Evolutionary conservation across 2,113 vertebrate genomes (phyloP), one percentile per base, ranked within the genome.

Genomic region (Gymnocephalus cernua): DNA sequence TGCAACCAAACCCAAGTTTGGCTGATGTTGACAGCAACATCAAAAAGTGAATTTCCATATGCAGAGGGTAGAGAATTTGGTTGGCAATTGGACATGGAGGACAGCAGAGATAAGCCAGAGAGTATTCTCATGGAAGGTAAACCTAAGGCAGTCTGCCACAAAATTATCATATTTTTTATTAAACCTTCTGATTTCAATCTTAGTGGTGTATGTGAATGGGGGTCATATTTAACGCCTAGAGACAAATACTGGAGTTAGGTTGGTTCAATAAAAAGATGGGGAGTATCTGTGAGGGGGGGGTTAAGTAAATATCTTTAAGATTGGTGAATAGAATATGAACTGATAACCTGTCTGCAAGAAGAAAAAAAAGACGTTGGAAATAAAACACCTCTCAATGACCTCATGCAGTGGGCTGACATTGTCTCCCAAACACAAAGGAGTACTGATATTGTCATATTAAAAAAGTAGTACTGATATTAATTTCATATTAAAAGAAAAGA

Each of bases 141-240:
- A 53, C 66, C 29, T 35, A 50, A 69, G 68, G 74, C 82, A 50
- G 57, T 29, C 64, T 35, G 80, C 44, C 66, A 57, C 48, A 47
- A 69, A 82, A 88, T 86, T 78, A 85, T 73, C 72, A 82, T 81
- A 83, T 88, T 88, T 85, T 83, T 79, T 76, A 88, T 89, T 73
- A 80, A 88, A 85, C 61, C 62, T 54, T 48, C 35, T 47, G 77
- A 73, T 82, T 82, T 58, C 53, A 80, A 76, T 87, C 62, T 56
- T 1, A n/a, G 45, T 48, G 19, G 61, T 59, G n/a, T 74, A n/a
- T 58, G 14, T 56, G 48, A 14, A 29, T 57, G 54, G 32, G 71
- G 48, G 25, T 57, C 12, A 64, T 45, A 53, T 71, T 72, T 45
- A 75, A 87, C 77, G 19, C 59, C 67, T 50, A 4, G 68, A 50